A percentile compares a stretch with the other conserved stretches of the same genome.
Conservation (phyloP, 2,113 vertebrate species). For the Narcine bancroftii region DNA sequence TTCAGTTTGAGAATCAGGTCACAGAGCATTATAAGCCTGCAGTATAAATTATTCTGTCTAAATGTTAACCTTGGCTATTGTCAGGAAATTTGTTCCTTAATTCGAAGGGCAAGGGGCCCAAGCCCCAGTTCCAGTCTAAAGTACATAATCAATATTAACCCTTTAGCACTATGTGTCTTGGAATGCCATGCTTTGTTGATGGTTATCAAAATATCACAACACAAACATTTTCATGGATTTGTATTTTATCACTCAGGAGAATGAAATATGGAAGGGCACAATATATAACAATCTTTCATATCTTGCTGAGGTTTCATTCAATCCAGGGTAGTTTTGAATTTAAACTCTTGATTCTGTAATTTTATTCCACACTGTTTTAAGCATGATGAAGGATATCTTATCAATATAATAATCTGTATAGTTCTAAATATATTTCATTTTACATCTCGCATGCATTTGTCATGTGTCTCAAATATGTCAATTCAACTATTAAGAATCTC, state of each 20-base stretch:
- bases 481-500: conserved; percentile 23
- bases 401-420: neutral
- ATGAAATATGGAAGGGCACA: neutral
- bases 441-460: neutral
- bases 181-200: neutral
- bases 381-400: neutral
- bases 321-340: too few species aligned
- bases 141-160: neutral
- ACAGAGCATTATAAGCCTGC: neutral
- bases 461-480: conserved; percentile 8
- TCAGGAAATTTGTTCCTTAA: neutral
- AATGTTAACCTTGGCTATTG: neutral
- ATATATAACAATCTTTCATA: neutral
- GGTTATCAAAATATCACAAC: neutral
- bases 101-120: neutral
- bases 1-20: neutral
- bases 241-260: neutral
- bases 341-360: neutral
- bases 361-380: neutral
- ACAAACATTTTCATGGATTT: neutral
- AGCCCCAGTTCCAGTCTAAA: neutral
- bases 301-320: neutral
- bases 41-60: neutral
- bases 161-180: too few species aligned
- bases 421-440: neutral